A percentile compares a stretch with the other conserved stretches of the same genome.
phyloP scores from a whole-genome alignment of 1,140 invertebrate genomes.

The Palaemon carinicauda region DNA sequence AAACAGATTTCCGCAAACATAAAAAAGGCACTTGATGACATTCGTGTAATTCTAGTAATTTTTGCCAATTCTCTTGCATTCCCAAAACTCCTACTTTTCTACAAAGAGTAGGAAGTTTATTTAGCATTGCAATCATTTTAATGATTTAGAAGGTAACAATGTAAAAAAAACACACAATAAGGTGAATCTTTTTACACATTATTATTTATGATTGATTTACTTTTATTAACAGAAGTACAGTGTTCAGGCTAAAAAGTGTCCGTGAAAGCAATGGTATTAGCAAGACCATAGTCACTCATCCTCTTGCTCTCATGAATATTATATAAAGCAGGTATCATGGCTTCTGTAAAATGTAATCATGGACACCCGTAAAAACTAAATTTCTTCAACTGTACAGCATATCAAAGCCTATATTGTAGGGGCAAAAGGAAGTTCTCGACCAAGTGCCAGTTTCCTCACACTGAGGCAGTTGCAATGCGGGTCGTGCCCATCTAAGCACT shows the following conservation, averaged over 20 bases:
- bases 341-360: slow-evolving; percentile 33
- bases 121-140: too few relatives aligned
- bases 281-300: slow-evolving; percentile 2
- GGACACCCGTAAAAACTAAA: slow-evolving; percentile 26
- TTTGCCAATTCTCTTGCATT: too few relatives aligned
- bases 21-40: too few relatives aligned
- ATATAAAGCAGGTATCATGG: background rate
- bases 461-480: background rate
- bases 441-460: slow-evolving; percentile 12
- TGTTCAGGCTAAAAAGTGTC: slow-evolving; percentile 33
- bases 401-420: slow-evolving; percentile 29
- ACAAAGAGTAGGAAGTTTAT: too few relatives aligned
- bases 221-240: slow-evolving; percentile 50
- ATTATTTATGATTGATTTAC: slow-evolving; percentile 42
- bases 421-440: background rate
- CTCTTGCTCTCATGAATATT: background rate
- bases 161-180: too few relatives aligned
- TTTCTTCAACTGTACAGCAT: slow-evolving; percentile 20
- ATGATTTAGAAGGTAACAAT: too few relatives aligned
- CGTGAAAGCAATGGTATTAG: slow-evolving; percentile 12
- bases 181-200: slow-evolving; percentile 29
- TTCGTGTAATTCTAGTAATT: too few relatives aligned
- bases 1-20: too few relatives aligned
- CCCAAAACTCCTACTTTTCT: too few relatives aligned
- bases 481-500: background rate